phyloP scores from a whole-genome alignment of 2,113 vertebrate species.

The Notechis scutatus region DNA sequence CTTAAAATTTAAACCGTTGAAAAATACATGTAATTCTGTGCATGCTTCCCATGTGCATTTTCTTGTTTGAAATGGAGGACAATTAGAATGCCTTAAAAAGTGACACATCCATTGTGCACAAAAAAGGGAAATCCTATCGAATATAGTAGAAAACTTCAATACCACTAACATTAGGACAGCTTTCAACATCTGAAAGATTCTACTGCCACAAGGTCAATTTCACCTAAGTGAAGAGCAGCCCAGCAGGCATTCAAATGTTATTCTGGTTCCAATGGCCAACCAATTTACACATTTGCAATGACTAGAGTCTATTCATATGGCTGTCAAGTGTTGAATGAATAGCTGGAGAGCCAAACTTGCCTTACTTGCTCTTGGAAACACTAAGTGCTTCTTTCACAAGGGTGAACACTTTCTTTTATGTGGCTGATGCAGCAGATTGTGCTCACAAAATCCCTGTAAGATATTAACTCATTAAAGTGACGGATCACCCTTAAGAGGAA shows the following conservation, averaged over 20 bases:
- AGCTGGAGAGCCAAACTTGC: neutral
- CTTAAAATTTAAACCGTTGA: neutral
- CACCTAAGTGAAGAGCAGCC: neutral
- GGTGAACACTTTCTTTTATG: slow-evolving; percentile 2
- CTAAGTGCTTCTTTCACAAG: neutral
- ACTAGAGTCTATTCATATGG: neutral
- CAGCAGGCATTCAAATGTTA: neutral
- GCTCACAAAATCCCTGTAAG: slow-evolving; percentile 26
- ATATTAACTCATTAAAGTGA: slow-evolving; percentile 34
- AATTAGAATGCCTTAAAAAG: neutral
- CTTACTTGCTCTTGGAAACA: neutral
- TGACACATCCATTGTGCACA: neutral
- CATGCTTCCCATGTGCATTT: neutral
- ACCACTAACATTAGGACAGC: neutral
- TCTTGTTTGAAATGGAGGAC: neutral
- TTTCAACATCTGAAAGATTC: neutral
- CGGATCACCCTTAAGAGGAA: slow-evolving; percentile 25
- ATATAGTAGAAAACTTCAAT: neutral
- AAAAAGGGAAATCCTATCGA: neutral
- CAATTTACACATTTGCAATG: slow-evolving; percentile 7
- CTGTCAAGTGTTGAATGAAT: neutral
- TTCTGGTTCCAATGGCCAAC: neutral
- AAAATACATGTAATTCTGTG: neutral
- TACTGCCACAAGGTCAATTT: neutral
- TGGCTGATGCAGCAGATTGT: slow-evolving; percentile 1